Evolutionary conservation across 2,888 invertebrate genomes (phyloP).

Genomic region (Conistra vaccinii): DNA sequence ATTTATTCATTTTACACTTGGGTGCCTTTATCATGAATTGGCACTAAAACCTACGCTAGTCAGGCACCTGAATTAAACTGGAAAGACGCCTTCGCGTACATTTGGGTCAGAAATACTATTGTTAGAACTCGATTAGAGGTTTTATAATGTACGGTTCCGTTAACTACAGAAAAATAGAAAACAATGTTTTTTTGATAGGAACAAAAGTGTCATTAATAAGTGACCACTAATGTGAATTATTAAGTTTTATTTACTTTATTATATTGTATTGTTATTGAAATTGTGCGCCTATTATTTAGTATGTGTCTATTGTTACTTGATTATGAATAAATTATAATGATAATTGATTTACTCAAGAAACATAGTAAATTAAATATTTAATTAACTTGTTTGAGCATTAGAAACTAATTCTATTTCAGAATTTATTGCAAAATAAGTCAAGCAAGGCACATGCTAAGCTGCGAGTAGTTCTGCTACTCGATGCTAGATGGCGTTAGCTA

Average conservation of each 20-base stretch:
- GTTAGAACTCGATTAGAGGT: constrained; percentile 15
- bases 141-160: neutral
- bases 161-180: neutral
- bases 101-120: constrained; percentile 28
- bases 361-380: neutral
- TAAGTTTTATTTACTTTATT: too few species aligned
- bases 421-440: neutral
- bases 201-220: too few species aligned
- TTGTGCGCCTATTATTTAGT: too few species aligned
- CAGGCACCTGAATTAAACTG: constrained; percentile 37
- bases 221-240: too few species aligned
- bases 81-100: constrained; percentile 24
- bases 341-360: neutral
- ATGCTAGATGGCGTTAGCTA: constrained; percentile 81
- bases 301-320: too few species aligned
- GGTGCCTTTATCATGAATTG: constrained; percentile 18
- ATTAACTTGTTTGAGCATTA: neutral
- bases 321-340: too few species aligned
- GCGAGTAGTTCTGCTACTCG: constrained; percentile 75
- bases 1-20: constrained; percentile 26
- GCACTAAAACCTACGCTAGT: constrained; percentile 36
- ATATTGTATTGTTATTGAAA: too few species aligned
- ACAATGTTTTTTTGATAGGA: neutral
- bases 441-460: neutral
- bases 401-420: neutral